phyloP scores from a whole-genome alignment of 2,888 invertebrate species.

The Beris chalybata region DNA sequence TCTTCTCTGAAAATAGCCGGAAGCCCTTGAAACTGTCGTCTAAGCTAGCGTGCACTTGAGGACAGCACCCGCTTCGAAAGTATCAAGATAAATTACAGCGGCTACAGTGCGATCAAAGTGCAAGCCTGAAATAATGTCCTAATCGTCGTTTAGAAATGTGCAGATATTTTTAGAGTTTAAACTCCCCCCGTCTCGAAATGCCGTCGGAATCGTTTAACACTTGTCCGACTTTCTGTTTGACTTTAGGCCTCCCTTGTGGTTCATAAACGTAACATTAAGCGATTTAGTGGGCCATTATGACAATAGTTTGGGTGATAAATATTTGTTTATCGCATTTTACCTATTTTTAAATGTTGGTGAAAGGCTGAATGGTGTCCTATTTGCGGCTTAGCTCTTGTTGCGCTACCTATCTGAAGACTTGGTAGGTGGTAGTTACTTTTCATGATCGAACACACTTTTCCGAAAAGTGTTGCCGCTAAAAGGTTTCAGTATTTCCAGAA shows the following conservation, averaged over 20 bases:
- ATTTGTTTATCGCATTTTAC: conserved; percentile 19
- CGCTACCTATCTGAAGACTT: too few species aligned
- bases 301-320: conserved; percentile 21
- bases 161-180: conserved; percentile 18
- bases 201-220: conserved; percentile 10
- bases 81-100: conserved; percentile 19
- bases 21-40: conserved; percentile 16
- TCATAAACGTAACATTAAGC: conserved; percentile 24
- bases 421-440: too few species aligned
- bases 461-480: too few species aligned
- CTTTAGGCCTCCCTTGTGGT: conserved; percentile 20
- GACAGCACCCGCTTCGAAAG: neutral
- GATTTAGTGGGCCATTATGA: conserved; percentile 21
- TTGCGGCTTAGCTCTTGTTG: too few species aligned
- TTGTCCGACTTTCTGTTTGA: conserved; percentile 15
- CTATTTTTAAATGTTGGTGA: neutral
- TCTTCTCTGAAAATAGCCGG: conserved; percentile 8
- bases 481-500: too few species aligned
- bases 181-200: neutral
- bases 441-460: too few species aligned
- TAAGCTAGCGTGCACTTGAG: neutral
- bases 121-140: conserved; percentile 10
- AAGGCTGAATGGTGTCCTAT: too few species aligned
- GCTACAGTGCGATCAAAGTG: conserved; percentile 21
- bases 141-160: neutral